Conservation (phyloP, 2,888 invertebrate species). For the Sabellastarte sp. region DNA sequence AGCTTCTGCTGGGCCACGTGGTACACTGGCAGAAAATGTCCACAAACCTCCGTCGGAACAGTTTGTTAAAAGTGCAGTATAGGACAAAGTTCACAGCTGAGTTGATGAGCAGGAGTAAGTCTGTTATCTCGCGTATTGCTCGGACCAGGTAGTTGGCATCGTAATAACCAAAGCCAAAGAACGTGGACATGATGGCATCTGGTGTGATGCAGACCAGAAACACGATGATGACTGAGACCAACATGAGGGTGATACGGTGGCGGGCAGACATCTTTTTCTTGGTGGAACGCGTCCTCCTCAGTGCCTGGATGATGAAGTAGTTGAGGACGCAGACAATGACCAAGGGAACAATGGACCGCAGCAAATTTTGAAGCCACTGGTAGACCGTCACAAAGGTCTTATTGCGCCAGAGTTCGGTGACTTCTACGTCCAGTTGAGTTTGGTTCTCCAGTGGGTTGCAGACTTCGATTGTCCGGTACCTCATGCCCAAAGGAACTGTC, state of each 20-base stretch:
- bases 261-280: constrained; percentile 8
- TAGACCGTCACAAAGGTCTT: constrained; percentile 45
- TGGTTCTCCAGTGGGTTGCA: constrained; percentile 32
- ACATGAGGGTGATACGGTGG: constrained; percentile 33
- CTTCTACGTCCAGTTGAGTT: constrained; percentile 36
- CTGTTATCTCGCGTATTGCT: constrained; percentile 32
- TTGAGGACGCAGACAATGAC: constrained; percentile 49
- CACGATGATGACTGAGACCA: constrained; percentile 34
- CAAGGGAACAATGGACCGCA: constrained; percentile 54
- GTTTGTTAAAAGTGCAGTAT: constrained; percentile 3
- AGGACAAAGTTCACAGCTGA: constrained; percentile 8
- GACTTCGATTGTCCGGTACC: constrained; percentile 42
- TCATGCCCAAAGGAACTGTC: constrained; percentile 48
- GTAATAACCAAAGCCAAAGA: constrained; percentile 30
- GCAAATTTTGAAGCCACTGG: constrained; percentile 51
- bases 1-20: neutral
- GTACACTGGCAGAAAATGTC: constrained; percentile 4
- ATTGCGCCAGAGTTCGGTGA: constrained; percentile 45
- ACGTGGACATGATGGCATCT: constrained; percentile 35
- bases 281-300: constrained; percentile 38
- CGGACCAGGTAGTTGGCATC: constrained; percentile 26
- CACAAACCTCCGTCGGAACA: constrained; percentile 5
- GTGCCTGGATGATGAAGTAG: constrained; percentile 50
- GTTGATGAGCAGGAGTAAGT: constrained; percentile 1
- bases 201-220: constrained; percentile 35